Evolutionary conservation across 2,113 vertebrate genomes (phyloP).

Genomic region (Tringa solitaria): DNA sequence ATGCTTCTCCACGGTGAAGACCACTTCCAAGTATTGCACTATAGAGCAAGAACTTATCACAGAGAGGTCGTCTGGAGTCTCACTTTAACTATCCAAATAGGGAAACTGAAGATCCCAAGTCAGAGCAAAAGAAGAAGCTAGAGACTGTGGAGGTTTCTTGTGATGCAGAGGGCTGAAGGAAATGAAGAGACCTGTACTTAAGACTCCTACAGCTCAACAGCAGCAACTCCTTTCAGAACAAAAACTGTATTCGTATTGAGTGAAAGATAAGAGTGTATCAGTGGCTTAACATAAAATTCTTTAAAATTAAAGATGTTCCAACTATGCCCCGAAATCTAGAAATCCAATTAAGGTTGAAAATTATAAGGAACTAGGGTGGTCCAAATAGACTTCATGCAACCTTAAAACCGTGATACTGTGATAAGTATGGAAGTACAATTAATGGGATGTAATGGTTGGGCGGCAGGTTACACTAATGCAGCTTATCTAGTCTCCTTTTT

Average conservation of each 20-base stretch:
- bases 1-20: neutral
- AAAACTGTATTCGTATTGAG: neutral
- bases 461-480: neutral
- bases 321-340: neutral
- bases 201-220: neutral
- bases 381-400: neutral
- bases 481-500: neutral
- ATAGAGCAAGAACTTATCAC: neutral
- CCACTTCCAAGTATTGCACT: neutral
- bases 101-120: neutral
- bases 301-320: neutral
- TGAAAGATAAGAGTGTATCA: neutral
- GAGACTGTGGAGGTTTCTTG: neutral
- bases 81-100: neutral
- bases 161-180: neutral
- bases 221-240: neutral
- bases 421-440: neutral
- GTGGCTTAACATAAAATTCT: neutral
- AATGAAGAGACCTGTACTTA: neutral
- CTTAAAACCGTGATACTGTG: neutral
- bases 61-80: neutral
- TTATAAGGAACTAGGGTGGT: neutral
- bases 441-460: neutral
- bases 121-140: neutral
- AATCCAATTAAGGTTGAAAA: neutral